phyloP scores from a whole-genome alignment of 1,140 invertebrate species.

The Bursaphelenchus mucronatus region DNA sequence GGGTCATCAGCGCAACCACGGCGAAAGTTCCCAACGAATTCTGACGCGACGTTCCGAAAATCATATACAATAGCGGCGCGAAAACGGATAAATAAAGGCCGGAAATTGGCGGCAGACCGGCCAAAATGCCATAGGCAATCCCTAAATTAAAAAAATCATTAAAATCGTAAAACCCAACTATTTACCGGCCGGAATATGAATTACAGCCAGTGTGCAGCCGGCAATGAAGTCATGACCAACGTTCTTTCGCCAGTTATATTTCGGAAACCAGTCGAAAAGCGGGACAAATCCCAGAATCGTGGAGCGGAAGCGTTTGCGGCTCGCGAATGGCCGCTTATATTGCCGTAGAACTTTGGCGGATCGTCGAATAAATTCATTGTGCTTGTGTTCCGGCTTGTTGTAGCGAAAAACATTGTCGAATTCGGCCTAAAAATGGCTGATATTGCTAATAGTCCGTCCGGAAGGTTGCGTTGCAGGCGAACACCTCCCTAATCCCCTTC shows the following conservation, averaged over 20 bases:
- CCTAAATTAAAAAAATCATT: conserved; percentile 39
- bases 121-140: conserved; percentile 64
- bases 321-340: no score
- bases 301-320: no score
- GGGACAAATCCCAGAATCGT: conserved; percentile 45
- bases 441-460: no score
- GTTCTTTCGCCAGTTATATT: conserved; percentile 61
- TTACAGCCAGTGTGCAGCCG: conserved; percentile 64
- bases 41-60: conserved; percentile 65
- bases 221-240: conserved; percentile 62
- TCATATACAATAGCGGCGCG: conserved; percentile 64
- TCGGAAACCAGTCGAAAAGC: conserved; percentile 55
- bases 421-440: no score
- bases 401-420: no score
- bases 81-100: conserved; percentile 66
- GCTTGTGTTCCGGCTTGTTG: no score
- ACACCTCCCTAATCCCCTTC: no score
- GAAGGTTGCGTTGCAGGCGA: no score
- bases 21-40: conserved; percentile 50
- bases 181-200: conserved; percentile 64
- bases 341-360: no score
- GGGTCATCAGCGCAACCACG: no score
- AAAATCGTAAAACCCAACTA: neutral
- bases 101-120: conserved; percentile 63
- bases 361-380: no score